Evolutionary conservation across 2,888 invertebrate species (phyloP), one percentile per base, ranked within the genome.

Genomic region (Mamestra brassicae): DNA sequence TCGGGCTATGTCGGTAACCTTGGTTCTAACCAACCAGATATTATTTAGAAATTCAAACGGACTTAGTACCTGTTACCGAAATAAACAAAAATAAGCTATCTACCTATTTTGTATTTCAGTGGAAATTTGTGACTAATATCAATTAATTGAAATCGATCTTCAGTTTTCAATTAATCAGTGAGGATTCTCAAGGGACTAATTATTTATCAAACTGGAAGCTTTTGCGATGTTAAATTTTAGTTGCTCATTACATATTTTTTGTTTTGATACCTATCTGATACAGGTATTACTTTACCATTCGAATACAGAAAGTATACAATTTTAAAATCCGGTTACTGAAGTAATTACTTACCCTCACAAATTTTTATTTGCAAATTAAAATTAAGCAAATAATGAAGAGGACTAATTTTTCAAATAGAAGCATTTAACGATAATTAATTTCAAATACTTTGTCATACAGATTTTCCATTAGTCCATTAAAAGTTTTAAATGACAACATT

Each of bases 401-500:
- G 17, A 47, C 54, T 3, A 78, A 76, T 61, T n/a, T 76, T 81
- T 70, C 55, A 13, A 66, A 76, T 68, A 34, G 13, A 62, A 76
- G 17, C 47, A 66, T 76, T 69, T 50, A 42, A 54, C 47, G 26
- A n/a, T 34, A 26, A 26, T 26, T 26, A 26, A 26, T 26, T 26
- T 26, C 26, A 26, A 26, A 26, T 26, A 26, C 26, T 1, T 26
- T 26, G 26, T 26, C 26, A 26, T 26, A 26, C 26, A 26, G 26
- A 26, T 26, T 26, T 26, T 26, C 26, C 26, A 26, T 26, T 26
- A 26, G 47, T 58, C 26, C 11, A 58, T 65, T 42, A 58, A 74
- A 67, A 64, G 26, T 50, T 74, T 64, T 17, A 42, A 65, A 36
- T 38, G 2, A 50, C 34, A 17, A 34, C 17, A 10, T 36, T 62